Evolutionary conservation across 2,888 invertebrate species (phyloP).

Genomic region (Merodon equestris): DNA sequence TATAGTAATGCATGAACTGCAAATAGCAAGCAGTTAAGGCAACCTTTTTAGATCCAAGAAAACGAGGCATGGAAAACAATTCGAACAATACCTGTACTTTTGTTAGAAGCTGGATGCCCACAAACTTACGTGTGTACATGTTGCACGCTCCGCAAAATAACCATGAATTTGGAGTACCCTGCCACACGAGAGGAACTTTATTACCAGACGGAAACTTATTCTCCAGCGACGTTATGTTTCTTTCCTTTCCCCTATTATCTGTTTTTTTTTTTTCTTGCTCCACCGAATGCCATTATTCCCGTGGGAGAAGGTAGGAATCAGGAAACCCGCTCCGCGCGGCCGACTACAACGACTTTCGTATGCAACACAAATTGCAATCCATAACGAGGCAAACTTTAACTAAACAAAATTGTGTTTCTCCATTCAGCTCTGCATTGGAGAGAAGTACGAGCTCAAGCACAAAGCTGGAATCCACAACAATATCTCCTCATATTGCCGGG

Average conservation of each 20-base stretch:
- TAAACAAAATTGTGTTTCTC: conserved; percentile 36
- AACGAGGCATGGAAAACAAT: too few species aligned
- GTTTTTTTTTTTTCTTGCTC: too few species aligned
- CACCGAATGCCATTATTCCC: too few species aligned
- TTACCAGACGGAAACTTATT: conserved; percentile 12
- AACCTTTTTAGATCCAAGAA: too few species aligned
- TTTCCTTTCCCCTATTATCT: not conserved
- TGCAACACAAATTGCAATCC: conserved; percentile 44
- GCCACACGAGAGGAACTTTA: not conserved
- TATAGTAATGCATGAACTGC: too few species aligned
- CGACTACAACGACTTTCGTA: conserved; percentile 15
- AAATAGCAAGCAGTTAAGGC: too few species aligned
- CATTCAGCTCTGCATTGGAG: conserved; percentile 1
- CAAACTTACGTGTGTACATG: too few species aligned
- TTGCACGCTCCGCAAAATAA: not conserved
- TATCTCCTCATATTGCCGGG: conserved; percentile 38
- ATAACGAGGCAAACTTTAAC: conserved; percentile 49
- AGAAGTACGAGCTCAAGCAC: not conserved
- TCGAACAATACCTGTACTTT: too few species aligned
- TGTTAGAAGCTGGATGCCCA: too few species aligned
- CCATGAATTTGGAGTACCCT: conserved; percentile 1
- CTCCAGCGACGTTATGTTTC: conserved; percentile 2
- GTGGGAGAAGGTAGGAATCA: too few species aligned
- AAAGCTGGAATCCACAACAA: conserved; percentile 39
- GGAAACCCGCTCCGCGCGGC: too few species aligned